Evolutionary conservation across 2,888 invertebrate genomes (phyloP).

Genomic region (Lissocephala sabroskyi): DNA sequence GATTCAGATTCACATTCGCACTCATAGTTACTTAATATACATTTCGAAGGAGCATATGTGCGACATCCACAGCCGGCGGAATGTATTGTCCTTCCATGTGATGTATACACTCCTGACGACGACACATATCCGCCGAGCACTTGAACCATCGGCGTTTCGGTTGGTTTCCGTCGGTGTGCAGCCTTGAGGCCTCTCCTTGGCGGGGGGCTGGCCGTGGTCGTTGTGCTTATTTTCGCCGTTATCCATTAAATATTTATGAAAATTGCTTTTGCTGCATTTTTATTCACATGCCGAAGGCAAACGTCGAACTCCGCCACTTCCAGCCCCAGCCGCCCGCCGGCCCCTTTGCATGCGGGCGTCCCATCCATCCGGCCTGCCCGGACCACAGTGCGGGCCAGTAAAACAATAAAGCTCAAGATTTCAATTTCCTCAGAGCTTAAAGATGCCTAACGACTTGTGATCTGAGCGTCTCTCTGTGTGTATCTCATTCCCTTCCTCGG

Average conservation of each 20-base stretch:
- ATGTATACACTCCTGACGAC: slow-evolving; percentile 37
- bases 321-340: no score
- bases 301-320: no score
- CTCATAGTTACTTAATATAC: slow-evolving; percentile 8
- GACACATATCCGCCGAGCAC: slow-evolving; percentile 38
- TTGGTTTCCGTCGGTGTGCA: slow-evolving; percentile 4
- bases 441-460: slow-evolving; percentile 22
- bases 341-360: slow-evolving; percentile 56
- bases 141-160: slow-evolving; percentile 2
- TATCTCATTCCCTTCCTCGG: background rate
- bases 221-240: slow-evolving; percentile 54
- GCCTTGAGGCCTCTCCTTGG: background rate
- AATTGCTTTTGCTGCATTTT: slow-evolving; percentile 65
- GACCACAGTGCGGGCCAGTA: no score
- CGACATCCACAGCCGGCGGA: no score
- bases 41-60: no score
- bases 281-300: slow-evolving; percentile 40
- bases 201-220: slow-evolving; percentile 1
- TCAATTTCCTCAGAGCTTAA: slow-evolving; percentile 56
- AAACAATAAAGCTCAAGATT: slow-evolving; percentile 63
- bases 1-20: slow-evolving; percentile 28
- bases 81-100: background rate
- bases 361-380: no score
- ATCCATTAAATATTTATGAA: slow-evolving; percentile 64
- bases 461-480: background rate